Percentiles rank a stretch among this genome's conserved stretches.
Conservation (phyloP, 2,797 vertebrate species). For the Anisognathus igniventris region DNA sequence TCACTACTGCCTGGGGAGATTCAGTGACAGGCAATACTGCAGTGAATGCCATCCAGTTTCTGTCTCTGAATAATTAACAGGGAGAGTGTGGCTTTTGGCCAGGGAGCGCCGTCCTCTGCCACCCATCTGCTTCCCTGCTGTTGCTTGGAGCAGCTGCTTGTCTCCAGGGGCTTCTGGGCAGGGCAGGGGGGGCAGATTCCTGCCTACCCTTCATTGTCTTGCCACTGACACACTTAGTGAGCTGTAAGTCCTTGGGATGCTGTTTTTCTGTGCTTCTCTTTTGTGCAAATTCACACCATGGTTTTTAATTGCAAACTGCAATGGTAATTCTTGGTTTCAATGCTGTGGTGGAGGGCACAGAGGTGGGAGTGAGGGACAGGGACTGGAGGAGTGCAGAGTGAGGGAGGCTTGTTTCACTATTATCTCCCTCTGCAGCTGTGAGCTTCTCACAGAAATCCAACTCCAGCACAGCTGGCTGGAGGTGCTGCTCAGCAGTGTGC, state of each 20-base stretch:
- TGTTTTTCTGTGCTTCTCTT: background rate
- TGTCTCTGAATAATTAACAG: background rate
- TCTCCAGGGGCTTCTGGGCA: background rate
- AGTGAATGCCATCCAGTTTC: background rate
- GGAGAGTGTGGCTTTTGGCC: background rate
- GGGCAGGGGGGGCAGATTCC: background rate
- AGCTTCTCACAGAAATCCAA: background rate
- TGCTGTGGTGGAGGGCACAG: background rate
- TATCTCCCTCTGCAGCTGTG: background rate
- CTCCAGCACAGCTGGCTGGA: background rate
- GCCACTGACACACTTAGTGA: background rate
- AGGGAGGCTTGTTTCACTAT: background rate
- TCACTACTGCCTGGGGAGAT: background rate
- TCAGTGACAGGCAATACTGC: background rate
- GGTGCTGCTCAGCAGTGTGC: background rate
- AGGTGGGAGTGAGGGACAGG: background rate
- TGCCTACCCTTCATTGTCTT: background rate
- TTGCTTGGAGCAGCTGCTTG: background rate
- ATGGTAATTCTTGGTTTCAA: accelerated
- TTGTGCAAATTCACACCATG: accelerated
- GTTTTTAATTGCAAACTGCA: background rate
- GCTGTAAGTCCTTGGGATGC: background rate
- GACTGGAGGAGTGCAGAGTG: background rate
- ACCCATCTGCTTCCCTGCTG: conserved; percentile 9
- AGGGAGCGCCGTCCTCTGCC: background rate